Conservation (phyloP, 2,888 invertebrate species). For the Odontocolon sp. region DNA sequence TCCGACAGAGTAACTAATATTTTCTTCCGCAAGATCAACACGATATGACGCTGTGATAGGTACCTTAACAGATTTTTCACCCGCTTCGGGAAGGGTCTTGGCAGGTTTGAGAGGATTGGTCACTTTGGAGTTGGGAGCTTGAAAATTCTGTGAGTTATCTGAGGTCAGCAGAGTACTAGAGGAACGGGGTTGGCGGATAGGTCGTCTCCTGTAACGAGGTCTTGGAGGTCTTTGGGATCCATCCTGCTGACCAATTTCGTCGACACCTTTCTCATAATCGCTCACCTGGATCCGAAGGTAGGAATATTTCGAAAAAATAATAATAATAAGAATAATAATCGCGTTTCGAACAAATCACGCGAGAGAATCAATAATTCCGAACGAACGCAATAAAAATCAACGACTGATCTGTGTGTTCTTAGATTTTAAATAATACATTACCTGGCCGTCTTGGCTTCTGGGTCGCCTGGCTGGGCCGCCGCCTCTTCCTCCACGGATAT, state of each 20-base stretch:
- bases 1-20: neutral
- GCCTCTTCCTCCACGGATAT: slow-evolving; percentile 87
- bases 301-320: neutral
- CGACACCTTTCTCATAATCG: slow-evolving; percentile 79
- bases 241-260: slow-evolving; percentile 79
- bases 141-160: slow-evolving; percentile 62
- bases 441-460: slow-evolving; percentile 82
- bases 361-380: neutral
- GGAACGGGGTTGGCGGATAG: slow-evolving; percentile 69
- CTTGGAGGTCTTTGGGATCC: slow-evolving; percentile 79
- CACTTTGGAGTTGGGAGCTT: slow-evolving; percentile 57
- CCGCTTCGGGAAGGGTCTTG: slow-evolving; percentile 60
- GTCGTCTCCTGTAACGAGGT: slow-evolving; percentile 81
- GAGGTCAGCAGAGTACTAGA: slow-evolving; percentile 62
- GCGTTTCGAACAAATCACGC: neutral
- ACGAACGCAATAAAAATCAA: neutral
- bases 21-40: neutral
- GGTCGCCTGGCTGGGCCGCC: slow-evolving; percentile 82
- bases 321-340: too few species aligned
- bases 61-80: slow-evolving; percentile 66
- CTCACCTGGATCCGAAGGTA: slow-evolving; percentile 69
- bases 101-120: slow-evolving; percentile 53
- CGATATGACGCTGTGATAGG: neutral
- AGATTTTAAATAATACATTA: slow-evolving; percentile 48
- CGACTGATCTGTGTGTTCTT: neutral